These are phyloP conservation scores for Drosophila seguyi DNA, from an alignment of 1,140 invertebrate genomes.

Conservation along the genomic window DNA sequence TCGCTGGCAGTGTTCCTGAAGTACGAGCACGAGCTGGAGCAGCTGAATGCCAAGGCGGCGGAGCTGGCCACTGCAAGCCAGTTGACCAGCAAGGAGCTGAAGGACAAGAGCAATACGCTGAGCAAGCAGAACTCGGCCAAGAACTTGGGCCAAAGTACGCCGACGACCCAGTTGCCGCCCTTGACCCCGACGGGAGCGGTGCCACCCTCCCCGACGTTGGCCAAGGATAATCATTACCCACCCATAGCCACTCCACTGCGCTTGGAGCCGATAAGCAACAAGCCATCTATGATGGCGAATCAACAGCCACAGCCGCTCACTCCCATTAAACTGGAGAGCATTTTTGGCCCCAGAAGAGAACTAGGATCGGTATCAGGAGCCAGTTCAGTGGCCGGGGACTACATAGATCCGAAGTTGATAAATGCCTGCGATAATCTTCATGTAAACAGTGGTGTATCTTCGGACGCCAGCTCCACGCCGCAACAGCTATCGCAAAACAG, in stretches of 20 bases:
- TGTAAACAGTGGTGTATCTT: constrained; percentile 50
- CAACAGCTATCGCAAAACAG: constrained; percentile 53
- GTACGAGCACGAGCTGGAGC: constrained; percentile 82
- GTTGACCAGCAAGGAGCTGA: constrained; percentile 77
- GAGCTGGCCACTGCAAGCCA: constrained; percentile 45
- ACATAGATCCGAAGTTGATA: constrained; percentile 82
- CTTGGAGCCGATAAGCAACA: constrained; percentile 49
- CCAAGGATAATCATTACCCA: constrained; percentile 46
- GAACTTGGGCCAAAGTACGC: constrained; percentile 48
- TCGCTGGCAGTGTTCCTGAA: constrained; percentile 82
- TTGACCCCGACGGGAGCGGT: constrained; percentile 31
- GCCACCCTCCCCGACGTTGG: constrained; percentile 6
- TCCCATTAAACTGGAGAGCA: constrained; percentile 66
- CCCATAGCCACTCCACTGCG: constrained; percentile 52
- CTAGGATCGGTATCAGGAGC: constrained; percentile 7
- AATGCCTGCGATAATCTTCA: constrained; percentile 84
- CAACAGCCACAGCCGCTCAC: constrained; percentile 22
- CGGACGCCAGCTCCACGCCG: constrained; percentile 61
- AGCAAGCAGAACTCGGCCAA: constrained; percentile 84
- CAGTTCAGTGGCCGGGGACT: constrained; percentile 43
- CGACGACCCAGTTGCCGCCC: constrained; percentile 45
- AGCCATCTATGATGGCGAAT: constrained; percentile 24
- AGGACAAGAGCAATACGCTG: constrained; percentile 83
- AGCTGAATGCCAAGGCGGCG: constrained; percentile 64
- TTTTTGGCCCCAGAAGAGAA: constrained; percentile 48